Evolutionary conservation across 2,888 invertebrate genomes (phyloP), one percentile per base, ranked within the genome.

Genomic region (Orthosia cruda): DNA sequence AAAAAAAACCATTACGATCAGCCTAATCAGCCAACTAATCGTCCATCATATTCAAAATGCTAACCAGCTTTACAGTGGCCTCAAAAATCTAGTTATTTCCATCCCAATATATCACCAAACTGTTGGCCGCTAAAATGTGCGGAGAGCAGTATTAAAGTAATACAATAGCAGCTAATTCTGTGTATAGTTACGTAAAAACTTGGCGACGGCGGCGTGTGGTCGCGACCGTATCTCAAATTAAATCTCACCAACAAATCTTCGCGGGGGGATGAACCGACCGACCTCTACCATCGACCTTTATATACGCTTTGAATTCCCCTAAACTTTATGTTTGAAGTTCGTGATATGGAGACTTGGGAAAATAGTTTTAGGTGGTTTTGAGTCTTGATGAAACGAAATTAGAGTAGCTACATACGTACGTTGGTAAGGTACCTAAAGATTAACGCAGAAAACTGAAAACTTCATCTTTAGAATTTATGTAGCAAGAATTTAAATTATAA

Each of bases 231-330:
- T 96, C 96, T 96, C 94, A 96, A 95, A 96, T 96, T 96, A 96
- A 96, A 96, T 96, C 95, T 96, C 90, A 92, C 93, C 94, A 94
- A 95, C 95, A 95, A 95, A 95, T 96, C 95, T n/a, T n/a, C n/a
- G n/a, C n/a, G n/a, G n/a, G n/a, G n/a, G n/a, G n/a, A n/a, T n/a
- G n/a, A n/a, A n/a, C n/a, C 92, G 90, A n/a, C 87, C 82, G 78
- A 70, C 91, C 90, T 77, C 90, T 92, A 93, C 93, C 81, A 92
- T 79, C 74, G 86, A 84, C 70, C 76, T 80, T 82, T 80, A 74
- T 71, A 79, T 84, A 82, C 78, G 59, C 54, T 58, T 77, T 55
- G 61, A 54, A 71, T 65, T 69, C 65, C 45, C 45, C 13, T 50
- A 15, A 65, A 54, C 16, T 32, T 66, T 63, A 0, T 45, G 9